Base-by-base conservation (phyloP, 1,140 invertebrate species). In the Ooceraea biroi region DNA sequence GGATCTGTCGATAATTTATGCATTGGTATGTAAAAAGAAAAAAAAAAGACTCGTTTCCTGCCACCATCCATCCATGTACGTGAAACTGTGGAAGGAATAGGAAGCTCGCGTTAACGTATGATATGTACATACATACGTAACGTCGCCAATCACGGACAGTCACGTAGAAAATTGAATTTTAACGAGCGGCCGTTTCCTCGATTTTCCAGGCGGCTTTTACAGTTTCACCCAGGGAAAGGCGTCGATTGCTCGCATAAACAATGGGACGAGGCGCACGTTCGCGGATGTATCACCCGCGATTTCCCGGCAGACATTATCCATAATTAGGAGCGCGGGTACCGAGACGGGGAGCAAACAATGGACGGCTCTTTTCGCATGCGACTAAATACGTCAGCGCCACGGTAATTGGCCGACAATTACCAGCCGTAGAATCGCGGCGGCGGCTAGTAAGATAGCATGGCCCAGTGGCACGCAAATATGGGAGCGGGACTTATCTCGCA, bases 371-470 rank as follows among this genome's bases (percentile, higher is more conserved):
- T 92, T 91, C 90, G 86, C 90, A 90, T 89, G 90, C 85, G 89
- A 91, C 91, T 92, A 92, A 88, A 91, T 90, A 90, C 86, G 86
- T 88, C 86, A 84, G 84, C 87, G 88, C 86, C 50, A 66, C 82
- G 87, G 90, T 93, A 93, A 92, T 93, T 92, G 91, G 88, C 83
- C 46, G 84, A 86, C 91, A 91, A 91, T 92, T 92, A 90, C 85
- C 87, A 80, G 69, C 84, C 66, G 86, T 83, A 60, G 82, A 72
- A 85, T 85, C 63, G 83, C 78, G 41, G 68, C 41, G 52, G 22
- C 55, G n/a, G n/a, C n/a, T n/a, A n/a, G n/a, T 69, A 69, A 80
- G 76, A 80, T 58, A 55, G 65, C 57, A 66, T 50, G 57, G 76
- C 25, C 52, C 50, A 30, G 76, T 78, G 69, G 76, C 76, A 57